Base-by-base conservation (phyloP, 2,113 vertebrate genomes). In the Thamnaconus septentrionalis region DNA sequence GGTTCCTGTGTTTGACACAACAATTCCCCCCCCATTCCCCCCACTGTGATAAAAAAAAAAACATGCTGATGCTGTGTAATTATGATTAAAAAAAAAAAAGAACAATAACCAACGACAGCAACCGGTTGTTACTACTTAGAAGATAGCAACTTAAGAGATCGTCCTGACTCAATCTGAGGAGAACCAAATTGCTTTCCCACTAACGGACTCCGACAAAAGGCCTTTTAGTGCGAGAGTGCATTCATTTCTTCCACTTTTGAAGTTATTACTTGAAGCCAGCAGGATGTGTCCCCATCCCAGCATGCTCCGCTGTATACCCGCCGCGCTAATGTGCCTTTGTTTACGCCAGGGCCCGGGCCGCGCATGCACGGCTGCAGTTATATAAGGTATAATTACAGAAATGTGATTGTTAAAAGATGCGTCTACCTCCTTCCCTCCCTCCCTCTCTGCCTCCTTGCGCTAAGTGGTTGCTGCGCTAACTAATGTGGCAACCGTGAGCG, bases 341-440 rank as follows among this genome's bases (percentile, higher is more conserved):
- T 63, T 46, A 64, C 43, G 56, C 50, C 31, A 7, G 46, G 59
- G 45, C 46, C 9, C 18, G 18, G 4, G 2, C 56, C 73, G 62
- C 46, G 66, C 54, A 41, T 61, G 57, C 54, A 54, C 39, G 31
- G 8, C 12, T 73, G 48, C 3, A 18, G 45, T 64, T 71, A 77
- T 64, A 47, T 76, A 68, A 77, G 52, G 42, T 5, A 31, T 64
- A 78, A 80, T 76, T 80, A 64, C 56, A 69, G 66, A 69, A 52
- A 58, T 76, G 55, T 9, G 41, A 66, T 68, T 48, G 53, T 69
- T 62, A 43, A 69, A 72, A 61, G 39, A 73, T 76, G 59, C 59
- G 18, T 31, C 18, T 31, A 31, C 18, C 18, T 31, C 18, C 18
- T 31, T 80, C 46, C 56, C 47, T 10, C 7, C 44, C 5, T 49